Conservation (phyloP, 2,888 invertebrate species). For the Ariolimax columbianus region DNA sequence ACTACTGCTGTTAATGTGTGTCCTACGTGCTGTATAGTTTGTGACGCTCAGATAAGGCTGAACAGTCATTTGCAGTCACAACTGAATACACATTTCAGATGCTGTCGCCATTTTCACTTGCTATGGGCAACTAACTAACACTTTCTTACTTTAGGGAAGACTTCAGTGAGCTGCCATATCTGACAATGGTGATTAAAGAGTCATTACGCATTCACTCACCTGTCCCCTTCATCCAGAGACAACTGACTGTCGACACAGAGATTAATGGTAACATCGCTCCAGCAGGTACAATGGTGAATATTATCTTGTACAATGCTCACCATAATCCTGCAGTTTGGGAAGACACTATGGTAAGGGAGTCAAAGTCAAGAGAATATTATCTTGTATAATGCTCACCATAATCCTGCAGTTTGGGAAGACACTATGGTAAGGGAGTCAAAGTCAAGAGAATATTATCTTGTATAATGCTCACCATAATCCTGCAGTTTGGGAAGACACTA, state of each 20-base stretch:
- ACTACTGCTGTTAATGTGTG: no score
- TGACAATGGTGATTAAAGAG: conserved; percentile 74
- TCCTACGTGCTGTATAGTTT: no score
- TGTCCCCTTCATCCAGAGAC: conserved; percentile 68
- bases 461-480: no score
- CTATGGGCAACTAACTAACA: no score
- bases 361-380: no score
- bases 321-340: conserved; percentile 70
- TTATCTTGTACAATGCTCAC: conserved; percentile 68
- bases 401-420: conserved; percentile 68
- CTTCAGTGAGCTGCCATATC: conserved; percentile 64
- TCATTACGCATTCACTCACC: conserved; percentile 67
- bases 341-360: conserved; percentile 54
- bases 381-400: conserved; percentile 70
- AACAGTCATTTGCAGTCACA: no score
- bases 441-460: no score
- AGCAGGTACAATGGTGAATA: conserved; percentile 59
- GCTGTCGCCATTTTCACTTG: no score
- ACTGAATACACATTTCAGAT: no score
- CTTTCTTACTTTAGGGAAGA: conserved; percentile 66
- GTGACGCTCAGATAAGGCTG: no score
- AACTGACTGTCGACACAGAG: conserved; percentile 61
- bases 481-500: no score
- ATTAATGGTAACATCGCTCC: conserved; percentile 65
- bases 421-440: conserved; percentile 48